Conservation (phyloP, 2,797 vertebrate genomes). For the Aulostomus chinensis region DNA sequence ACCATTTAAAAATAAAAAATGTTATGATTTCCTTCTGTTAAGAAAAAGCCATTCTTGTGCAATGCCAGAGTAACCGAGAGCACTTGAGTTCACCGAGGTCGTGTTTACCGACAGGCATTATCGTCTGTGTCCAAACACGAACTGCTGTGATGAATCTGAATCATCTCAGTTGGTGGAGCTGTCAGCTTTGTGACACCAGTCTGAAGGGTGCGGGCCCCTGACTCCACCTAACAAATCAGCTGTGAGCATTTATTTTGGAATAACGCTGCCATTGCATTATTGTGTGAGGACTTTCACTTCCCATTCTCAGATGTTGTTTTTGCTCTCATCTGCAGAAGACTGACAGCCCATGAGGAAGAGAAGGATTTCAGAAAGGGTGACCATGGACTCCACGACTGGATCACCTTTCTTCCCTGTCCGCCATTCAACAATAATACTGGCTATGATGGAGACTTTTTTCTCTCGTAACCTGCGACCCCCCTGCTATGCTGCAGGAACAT, state of each 20-base stretch:
- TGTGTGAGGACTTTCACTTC: slow-evolving; percentile 3
- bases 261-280: not conserved
- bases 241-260: slow-evolving; percentile 7
- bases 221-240: slow-evolving; percentile 4
- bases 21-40: no score
- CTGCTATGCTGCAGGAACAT: slow-evolving; percentile 48
- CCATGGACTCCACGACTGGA: slow-evolving; percentile 30
- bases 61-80: slow-evolving; percentile 10
- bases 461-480: slow-evolving; percentile 22
- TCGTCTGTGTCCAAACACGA: slow-evolving; percentile 14
- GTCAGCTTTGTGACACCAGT: not conserved
- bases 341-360: slow-evolving; percentile 12
- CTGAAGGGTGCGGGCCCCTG: slow-evolving; percentile 13
- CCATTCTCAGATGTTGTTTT: slow-evolving; percentile 18
- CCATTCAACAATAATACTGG: slow-evolving; percentile 34
- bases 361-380: slow-evolving; percentile 22
- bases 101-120: slow-evolving; percentile 23
- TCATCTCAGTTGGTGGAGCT: slow-evolving; percentile 17
- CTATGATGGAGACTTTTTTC: slow-evolving; percentile 44
- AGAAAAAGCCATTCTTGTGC: no score
- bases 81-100: slow-evolving; percentile 14
- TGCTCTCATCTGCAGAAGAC: slow-evolving; percentile 13
- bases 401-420: slow-evolving; percentile 23
- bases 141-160: slow-evolving; percentile 26
- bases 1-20: no score